These are phyloP conservation scores for Seira musarum DNA, from an alignment of 2,888 invertebrate genomes.

Conservation along the genomic window DNA sequence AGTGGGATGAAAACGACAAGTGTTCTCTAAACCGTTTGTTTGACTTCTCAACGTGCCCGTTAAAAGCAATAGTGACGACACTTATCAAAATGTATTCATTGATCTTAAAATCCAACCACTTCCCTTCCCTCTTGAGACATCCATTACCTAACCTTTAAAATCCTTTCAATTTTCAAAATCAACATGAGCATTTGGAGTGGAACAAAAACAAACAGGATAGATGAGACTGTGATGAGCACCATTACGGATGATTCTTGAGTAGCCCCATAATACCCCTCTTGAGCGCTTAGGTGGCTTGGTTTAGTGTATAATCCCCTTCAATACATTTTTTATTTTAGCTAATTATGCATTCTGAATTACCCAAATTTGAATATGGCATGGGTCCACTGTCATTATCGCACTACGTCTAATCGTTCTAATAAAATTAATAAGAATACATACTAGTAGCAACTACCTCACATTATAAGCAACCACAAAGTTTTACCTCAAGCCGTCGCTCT, in stretches of 20 bases:
- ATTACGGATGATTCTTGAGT: too few species aligned
- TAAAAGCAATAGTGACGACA: not conserved
- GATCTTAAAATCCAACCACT: not conserved
- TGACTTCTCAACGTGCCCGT: conserved; percentile 31
- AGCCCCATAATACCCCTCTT: too few species aligned
- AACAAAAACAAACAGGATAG: too few species aligned
- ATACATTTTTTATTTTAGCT: too few species aligned
- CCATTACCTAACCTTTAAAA: conserved; percentile 2
- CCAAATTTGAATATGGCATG: too few species aligned
- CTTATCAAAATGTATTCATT: conserved; percentile 13
- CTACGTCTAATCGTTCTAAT: conserved; percentile 5
- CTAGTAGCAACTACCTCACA: not conserved
- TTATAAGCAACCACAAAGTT: not conserved
- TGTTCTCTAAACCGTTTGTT: conserved; percentile 36
- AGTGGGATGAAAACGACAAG: conserved; percentile 52
- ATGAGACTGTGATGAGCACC: too few species aligned
- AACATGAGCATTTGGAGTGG: not conserved
- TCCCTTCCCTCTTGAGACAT: not conserved
- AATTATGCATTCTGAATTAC: too few species aligned
- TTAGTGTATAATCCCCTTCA: too few species aligned
- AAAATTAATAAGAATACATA: conserved; percentile 4
- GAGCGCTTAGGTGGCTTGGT: too few species aligned
- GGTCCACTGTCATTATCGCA: not conserved
- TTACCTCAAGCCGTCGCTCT: conserved; percentile 1
- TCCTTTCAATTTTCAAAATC: not conserved